Percentiles rank a stretch among this genome's conserved stretches.
These are phyloP conservation scores for Rhimphoctona megacephalus DNA, from an alignment of 2,888 invertebrate species.

Conservation along the genomic window DNA sequence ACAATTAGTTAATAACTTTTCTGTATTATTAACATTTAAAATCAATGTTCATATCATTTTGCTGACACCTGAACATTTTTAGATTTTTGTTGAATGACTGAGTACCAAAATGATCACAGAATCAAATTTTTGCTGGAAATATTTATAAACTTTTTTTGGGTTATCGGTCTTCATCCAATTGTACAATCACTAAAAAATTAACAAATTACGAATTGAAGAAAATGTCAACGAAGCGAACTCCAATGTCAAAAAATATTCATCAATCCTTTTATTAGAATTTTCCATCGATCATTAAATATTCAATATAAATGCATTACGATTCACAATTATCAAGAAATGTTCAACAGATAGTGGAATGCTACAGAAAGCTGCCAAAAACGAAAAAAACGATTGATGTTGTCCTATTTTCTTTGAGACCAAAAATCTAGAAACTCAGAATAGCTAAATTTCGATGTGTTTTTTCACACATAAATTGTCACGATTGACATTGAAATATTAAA, in stretches of 20 bases:
- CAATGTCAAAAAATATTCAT: no score
- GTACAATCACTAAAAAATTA: no score
- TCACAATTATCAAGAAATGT: no score
- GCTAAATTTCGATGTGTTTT: not conserved
- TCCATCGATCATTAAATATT: no score
- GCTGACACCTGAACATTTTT: not conserved
- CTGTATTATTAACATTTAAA: not conserved
- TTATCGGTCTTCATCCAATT: no score
- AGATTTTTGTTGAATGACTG: no score
- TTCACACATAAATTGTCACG: not conserved
- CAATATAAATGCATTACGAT: not conserved
- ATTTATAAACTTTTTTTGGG: no score
- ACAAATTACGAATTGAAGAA: no score
- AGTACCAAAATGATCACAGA: no score
- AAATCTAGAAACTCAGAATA: not conserved
- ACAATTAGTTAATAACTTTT: not conserved
- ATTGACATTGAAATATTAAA: not conserved
- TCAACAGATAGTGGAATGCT: not conserved
- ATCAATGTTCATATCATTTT: not conserved
- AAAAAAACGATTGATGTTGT: not conserved
- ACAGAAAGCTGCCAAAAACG: not conserved
- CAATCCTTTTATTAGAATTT: no score
- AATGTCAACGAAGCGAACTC: no score
- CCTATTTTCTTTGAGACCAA: not conserved
- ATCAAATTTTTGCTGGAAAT: no score